Conservation (phyloP, 2,113 vertebrate genomes). For the Brachyhypopomus gauderio region DNA sequence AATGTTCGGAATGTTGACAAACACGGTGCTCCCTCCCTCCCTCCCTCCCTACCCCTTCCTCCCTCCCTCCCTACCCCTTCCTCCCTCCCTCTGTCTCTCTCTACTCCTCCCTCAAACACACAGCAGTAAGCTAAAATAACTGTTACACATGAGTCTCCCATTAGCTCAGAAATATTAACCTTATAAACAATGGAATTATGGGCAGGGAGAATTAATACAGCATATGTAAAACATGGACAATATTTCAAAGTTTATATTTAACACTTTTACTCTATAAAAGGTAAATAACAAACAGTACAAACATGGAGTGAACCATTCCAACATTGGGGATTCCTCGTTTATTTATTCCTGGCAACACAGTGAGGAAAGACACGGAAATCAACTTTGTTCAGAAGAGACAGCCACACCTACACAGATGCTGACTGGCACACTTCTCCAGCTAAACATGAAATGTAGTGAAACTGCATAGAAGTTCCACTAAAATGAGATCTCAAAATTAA, state of each 20-base stretch:
- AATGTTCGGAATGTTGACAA: conserved; percentile 31
- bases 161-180: too few relatives aligned
- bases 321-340: neutral
- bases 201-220: neutral
- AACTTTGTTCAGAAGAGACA: neutral
- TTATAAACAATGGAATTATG: too few relatives aligned
- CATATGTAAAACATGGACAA: neutral
- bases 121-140: conserved; percentile 20
- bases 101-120: too few relatives aligned
- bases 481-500: neutral
- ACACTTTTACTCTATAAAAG: neutral
- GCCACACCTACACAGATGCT: too few relatives aligned
- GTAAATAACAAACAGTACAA: neutral
- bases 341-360: neutral
- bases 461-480: neutral
- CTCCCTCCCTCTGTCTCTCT: too few relatives aligned
- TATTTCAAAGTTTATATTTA: neutral
- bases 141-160: neutral
- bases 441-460: neutral
- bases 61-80: too few relatives aligned
- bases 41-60: too few relatives aligned
- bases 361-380: neutral
- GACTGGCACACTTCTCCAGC: neutral
- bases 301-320: neutral
- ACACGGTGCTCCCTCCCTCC: neutral